Base-by-base conservation (phyloP, 1,140 invertebrate species). In the Asbolus verrucosus region DNA sequence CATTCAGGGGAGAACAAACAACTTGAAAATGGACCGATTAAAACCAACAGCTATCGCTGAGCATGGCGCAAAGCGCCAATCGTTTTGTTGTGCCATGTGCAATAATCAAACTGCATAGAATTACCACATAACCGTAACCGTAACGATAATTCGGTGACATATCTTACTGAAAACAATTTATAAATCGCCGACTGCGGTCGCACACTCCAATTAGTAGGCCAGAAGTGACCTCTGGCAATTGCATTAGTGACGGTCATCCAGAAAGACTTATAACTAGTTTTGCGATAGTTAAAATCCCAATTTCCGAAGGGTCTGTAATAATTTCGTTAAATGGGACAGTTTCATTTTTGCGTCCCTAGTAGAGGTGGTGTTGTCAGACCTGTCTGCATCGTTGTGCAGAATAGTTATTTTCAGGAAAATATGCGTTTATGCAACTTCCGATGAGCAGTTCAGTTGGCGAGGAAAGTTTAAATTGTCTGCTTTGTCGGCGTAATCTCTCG, bases 231-330 rank as follows among this genome's bases (percentile, higher is more conserved):
- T 54, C 21, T 54, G 8, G 11, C 27, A 54, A 54, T 54, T 54
- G 14, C 46, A 2, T 54, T 27, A 14, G n/a, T 11, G 33, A 36
- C n/a, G 33, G 33, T 36, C 33, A 36, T 36, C 33, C 33, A 36
- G 39, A 66, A 46, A 66, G 63, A 43, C 46, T 66, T 18, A 33
- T 46, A 46, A 30, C 46, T 66, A 46, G 21, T 43, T 66, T 38
- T 21, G 38, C 19, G 9, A 50, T 21, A 46, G 38, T 15, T 21
- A 18, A 27, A 46, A 66, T 33, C 46, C 15, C 63, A 46, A 19
- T 18, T 39, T 65, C 6, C 31, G 33, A 65, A 24, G 46, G 46
- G 38, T 31, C 46, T 27, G 46, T 46, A 39, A 38, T 21, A 39
- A 21, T 50, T 46, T 66, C 61, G 43, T 19, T 50, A 14, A 15